Evolutionary conservation across 64 coral and sea anemone genomes (phyloP).

Genomic region (Stylophora pistillata): DNA sequence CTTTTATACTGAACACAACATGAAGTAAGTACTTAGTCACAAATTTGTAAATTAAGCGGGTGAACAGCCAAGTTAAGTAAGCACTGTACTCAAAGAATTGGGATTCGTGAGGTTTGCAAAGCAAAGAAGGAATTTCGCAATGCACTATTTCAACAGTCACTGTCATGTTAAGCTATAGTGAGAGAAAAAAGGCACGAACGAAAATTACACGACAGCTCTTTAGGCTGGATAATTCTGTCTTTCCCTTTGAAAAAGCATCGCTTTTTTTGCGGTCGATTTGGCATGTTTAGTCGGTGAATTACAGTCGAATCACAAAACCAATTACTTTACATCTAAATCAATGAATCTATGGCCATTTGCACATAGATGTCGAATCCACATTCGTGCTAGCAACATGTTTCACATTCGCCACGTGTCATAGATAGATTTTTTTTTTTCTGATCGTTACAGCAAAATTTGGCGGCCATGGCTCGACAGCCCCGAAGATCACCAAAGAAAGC

Average conservation of each 20-base stretch:
- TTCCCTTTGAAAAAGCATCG: neutral
- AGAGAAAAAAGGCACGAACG: slow-evolving; percentile 10
- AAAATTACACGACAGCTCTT: neutral
- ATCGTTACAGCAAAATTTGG: slow-evolving; percentile 41
- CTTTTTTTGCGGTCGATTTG: neutral
- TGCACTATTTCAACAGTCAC: slow-evolving; percentile 10
- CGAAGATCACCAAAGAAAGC: neutral
- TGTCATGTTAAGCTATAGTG: slow-evolving; percentile 6
- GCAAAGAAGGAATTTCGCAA: slow-evolving; percentile 4
- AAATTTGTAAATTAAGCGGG: neutral
- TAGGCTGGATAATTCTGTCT: neutral
- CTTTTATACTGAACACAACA: slow-evolving; percentile 17
- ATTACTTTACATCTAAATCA: slow-evolving; percentile 11
- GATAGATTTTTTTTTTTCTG: neutral
- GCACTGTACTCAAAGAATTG: neutral
- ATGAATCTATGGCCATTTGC: neutral
- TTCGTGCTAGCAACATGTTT: neutral
- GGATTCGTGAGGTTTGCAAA: neutral
- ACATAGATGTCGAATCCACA: neutral
- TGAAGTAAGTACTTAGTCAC: slow-evolving; percentile 17
- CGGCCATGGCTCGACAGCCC: slow-evolving; percentile 12
- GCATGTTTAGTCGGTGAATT: slow-evolving; percentile 1
- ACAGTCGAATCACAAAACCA: neutral
- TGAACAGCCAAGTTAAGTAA: neutral
- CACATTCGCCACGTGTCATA: neutral